phyloP scores from a whole-genome alignment of 2,888 invertebrate genomes.

The Agrochola litura region DNA sequence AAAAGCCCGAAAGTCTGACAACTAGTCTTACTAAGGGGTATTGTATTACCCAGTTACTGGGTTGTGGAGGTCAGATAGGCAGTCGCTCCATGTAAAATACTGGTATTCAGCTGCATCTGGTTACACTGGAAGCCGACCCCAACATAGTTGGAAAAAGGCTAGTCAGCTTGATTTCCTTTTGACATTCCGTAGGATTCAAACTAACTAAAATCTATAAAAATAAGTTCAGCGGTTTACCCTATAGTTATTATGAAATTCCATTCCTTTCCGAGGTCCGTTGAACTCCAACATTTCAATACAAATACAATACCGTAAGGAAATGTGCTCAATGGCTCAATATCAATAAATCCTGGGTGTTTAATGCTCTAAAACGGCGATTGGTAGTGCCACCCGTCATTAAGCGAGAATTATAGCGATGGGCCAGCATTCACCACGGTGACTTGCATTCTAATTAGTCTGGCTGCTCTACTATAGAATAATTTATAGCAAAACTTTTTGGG shows the following conservation, averaged over 20 bases:
- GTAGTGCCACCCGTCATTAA: conserved; percentile 62
- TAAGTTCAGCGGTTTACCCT: not conserved
- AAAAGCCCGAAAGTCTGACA: no score
- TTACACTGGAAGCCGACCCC: no score
- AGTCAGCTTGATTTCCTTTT: no score
- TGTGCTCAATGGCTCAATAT: conserved; percentile 49
- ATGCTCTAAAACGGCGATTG: conserved; percentile 60
- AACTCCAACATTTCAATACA: conserved; percentile 38
- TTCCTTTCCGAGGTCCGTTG: no score
- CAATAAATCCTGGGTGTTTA: conserved; percentile 59
- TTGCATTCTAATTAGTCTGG: conserved; percentile 59
- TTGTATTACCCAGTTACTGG: no score
- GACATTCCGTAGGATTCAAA: no score
- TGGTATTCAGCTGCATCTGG: no score
- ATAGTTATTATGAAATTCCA: no score
- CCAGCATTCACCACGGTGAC: conserved; percentile 57
- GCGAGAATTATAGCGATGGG: conserved; percentile 59
- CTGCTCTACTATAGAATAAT: conserved; percentile 38
- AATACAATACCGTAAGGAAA: conserved; percentile 41
- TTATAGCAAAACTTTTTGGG: conserved; percentile 52
- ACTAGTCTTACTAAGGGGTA: no score
- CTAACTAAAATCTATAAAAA: not conserved
- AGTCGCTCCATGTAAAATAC: no score
- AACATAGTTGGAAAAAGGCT: no score
- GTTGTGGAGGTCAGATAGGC: no score